These are phyloP conservation scores for Bucorvus abyssinicus DNA, from an alignment of 2,797 vertebrate genomes.

Conservation along the genomic window DNA sequence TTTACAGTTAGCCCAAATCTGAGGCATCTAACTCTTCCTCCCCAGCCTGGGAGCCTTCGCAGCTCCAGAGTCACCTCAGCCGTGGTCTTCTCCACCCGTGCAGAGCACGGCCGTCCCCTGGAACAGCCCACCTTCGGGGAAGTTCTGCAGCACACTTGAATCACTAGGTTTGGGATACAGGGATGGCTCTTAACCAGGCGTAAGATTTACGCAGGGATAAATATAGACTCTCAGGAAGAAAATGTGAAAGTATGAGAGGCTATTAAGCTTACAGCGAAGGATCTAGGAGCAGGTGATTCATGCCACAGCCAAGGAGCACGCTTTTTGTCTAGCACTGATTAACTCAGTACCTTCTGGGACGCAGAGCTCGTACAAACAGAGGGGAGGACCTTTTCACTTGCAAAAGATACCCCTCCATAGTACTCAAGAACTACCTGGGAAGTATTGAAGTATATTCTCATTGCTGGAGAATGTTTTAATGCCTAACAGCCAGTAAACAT, in stretches of 20 bases:
- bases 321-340: constrained; percentile 13
- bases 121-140: not conserved
- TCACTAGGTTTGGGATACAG: not conserved
- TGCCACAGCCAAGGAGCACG: not conserved
- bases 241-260: not conserved
- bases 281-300: constrained; percentile 16
- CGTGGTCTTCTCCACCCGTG: not conserved
- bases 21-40: not conserved
- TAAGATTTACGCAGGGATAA: constrained; percentile 22
- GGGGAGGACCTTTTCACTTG: not conserved
- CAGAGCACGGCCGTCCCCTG: not conserved
- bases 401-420: not conserved
- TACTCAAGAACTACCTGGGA: not conserved
- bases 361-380: not conserved
- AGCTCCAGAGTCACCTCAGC: not conserved
- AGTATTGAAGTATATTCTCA: not conserved
- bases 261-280: constrained; percentile 18
- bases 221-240: constrained; percentile 1
- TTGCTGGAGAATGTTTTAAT: not conserved
- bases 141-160: not conserved
- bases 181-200: not conserved
- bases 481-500: not conserved
- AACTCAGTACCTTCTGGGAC: not conserved
- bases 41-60: not conserved
- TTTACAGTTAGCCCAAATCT: not conserved